These are phyloP conservation scores for Vanessa cardui DNA, from an alignment of 2,888 invertebrate genomes.

Conservation along the genomic window DNA sequence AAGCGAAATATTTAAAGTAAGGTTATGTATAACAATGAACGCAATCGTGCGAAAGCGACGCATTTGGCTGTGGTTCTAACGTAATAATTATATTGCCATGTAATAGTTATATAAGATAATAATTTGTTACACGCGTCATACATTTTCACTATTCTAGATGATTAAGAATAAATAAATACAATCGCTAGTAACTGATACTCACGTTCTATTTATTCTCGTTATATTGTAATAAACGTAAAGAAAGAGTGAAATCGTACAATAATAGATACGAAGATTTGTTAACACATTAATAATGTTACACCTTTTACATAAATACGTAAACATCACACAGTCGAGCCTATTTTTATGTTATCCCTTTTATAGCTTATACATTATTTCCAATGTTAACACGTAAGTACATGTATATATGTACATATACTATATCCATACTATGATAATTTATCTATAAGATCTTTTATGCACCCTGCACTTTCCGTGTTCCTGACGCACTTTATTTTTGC, in stretches of 20 bases:
- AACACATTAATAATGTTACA: constrained; percentile 75
- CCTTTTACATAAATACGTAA: constrained; percentile 74
- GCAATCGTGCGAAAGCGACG: constrained; percentile 58
- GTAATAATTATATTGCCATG: constrained; percentile 38
- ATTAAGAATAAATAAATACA: constrained; percentile 32
- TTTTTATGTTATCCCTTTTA: constrained; percentile 70
- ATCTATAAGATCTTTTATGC: constrained; percentile 38
- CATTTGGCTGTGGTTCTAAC: constrained; percentile 69
- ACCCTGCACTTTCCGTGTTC: constrained; percentile 68
- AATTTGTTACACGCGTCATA: constrained; percentile 36
- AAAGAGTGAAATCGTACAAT: constrained; percentile 80
- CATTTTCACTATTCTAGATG: constrained; percentile 45
- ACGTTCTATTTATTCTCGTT: constrained; percentile 58
- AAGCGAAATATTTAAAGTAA: constrained; percentile 48
- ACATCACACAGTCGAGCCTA: constrained; percentile 65
- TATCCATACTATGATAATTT: constrained; percentile 24
- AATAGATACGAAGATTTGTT: constrained; percentile 65
- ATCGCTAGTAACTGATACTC: constrained; percentile 57
- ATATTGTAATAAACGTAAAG: constrained; percentile 72
- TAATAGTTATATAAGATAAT: constrained; percentile 31
- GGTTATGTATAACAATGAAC: constrained; percentile 29
- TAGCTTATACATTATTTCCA: constrained; percentile 44
- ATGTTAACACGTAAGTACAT: constrained; percentile 30
- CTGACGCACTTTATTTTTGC: constrained; percentile 66
- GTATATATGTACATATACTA: constrained; percentile 25